These are phyloP conservation scores for Rhea americana DNA, from an alignment of 2,113 vertebrate species.

Conservation along the genomic window DNA sequence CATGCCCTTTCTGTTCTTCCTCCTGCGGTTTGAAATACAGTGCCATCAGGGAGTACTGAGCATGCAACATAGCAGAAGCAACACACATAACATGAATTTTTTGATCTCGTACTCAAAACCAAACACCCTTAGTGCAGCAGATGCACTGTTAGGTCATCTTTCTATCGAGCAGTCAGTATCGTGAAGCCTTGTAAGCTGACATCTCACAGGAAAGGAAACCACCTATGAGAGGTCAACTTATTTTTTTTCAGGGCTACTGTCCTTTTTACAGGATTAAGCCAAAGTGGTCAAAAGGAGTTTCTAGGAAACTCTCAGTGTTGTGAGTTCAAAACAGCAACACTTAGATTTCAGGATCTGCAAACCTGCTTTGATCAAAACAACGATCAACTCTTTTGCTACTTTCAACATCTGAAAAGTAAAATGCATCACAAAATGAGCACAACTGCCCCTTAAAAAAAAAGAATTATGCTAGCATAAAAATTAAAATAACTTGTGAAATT, in stretches of 20 bases:
- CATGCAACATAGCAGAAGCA: rapidly evolving
- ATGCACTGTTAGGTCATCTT: rapidly evolving
- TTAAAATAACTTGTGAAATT: constrained; percentile 37
- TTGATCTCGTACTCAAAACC: neutral
- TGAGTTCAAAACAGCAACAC: neutral
- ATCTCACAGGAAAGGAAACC: neutral
- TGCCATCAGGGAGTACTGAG: neutral
- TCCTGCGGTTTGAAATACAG: neutral
- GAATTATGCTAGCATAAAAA: neutral
- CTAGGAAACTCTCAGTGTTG: neutral
- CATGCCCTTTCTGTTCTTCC: neutral
- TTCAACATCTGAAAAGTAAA: neutral
- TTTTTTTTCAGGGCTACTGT: neutral
- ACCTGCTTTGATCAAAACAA: neutral
- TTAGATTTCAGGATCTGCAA: neutral
- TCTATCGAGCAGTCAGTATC: rapidly evolving
- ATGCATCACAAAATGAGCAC: neutral
- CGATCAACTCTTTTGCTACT: neutral
- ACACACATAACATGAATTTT: neutral
- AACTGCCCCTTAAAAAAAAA: neutral
- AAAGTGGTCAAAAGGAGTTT: neutral
- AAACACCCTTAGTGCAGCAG: neutral
- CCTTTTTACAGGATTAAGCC: neutral
- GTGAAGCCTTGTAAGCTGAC: neutral
- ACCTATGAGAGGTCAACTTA: neutral